These are phyloP conservation scores for Megalops cyprinoides DNA, from an alignment of 2,797 vertebrate species.

Conservation along the genomic window DNA sequence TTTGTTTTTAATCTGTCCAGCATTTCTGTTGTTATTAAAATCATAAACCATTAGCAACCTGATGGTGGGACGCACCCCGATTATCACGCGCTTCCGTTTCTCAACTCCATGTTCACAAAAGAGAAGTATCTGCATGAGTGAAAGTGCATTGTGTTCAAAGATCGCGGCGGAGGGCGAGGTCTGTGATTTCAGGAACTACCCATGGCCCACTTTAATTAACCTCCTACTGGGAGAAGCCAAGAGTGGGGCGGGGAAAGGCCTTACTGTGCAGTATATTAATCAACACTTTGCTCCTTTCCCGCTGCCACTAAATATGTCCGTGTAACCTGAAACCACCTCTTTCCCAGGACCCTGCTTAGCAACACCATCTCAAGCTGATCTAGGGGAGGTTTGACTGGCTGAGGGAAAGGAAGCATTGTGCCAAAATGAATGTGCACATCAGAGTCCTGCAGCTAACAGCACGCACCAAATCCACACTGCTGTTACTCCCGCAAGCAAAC, in stretches of 20 bases:
- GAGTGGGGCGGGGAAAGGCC: not conserved
- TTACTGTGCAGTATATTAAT: not conserved
- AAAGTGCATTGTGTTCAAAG: not conserved
- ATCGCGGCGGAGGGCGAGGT: not conserved
- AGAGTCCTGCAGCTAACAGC: not conserved
- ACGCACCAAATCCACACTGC: not conserved
- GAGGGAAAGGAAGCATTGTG: not conserved
- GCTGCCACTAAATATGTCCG: not conserved
- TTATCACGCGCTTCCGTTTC: no score
- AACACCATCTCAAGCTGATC: not conserved
- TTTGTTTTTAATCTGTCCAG: not conserved
- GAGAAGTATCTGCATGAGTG: not conserved
- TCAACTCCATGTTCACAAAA: no score
- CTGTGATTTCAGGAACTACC: not conserved
- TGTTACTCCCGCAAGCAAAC: not conserved
- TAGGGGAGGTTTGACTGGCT: not conserved
- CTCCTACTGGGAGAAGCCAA: not conserved
- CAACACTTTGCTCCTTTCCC: slow-evolving; percentile 2
- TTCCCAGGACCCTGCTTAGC: no score
- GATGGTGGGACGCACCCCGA: no score
- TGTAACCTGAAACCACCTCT: not conserved
- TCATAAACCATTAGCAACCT: no score
- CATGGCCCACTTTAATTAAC: slow-evolving; percentile 5
- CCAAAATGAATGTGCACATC: not conserved
- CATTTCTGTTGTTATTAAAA: no score